Conservation (phyloP, 2,888 invertebrate genomes). For the Diaprepes abbreviatus region DNA sequence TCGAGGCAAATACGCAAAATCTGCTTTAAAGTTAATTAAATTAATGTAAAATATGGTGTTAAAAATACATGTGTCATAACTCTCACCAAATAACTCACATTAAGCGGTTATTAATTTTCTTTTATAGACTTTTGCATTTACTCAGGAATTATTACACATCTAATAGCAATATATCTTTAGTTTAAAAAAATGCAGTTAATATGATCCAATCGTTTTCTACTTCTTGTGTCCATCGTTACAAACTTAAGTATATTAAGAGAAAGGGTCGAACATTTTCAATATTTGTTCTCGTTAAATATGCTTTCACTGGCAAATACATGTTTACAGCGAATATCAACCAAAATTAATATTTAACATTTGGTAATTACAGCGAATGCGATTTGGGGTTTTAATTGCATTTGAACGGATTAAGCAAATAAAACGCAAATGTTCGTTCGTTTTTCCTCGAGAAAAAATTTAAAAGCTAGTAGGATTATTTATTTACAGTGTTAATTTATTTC, state of each 20-base stretch:
- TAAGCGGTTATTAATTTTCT: background rate
- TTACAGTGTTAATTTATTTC: background rate
- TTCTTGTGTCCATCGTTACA: background rate
- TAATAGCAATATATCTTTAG: too few relatives aligned
- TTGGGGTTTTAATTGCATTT: background rate
- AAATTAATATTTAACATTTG: constrained; percentile 14
- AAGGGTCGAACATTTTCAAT: background rate
- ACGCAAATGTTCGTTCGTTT: background rate
- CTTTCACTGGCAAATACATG: background rate
- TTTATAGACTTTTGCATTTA: too few relatives aligned
- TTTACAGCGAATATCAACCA: background rate
- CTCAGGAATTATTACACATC: too few relatives aligned
- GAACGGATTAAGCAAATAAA: background rate
- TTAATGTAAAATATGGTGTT: too few relatives aligned
- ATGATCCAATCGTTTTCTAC: too few relatives aligned
- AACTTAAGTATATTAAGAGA: background rate
- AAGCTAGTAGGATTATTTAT: background rate
- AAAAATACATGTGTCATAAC: too few relatives aligned
- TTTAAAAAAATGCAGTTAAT: too few relatives aligned
- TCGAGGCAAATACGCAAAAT: too few relatives aligned
- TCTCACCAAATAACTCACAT: too few relatives aligned
- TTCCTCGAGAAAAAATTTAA: background rate
- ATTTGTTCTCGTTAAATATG: background rate
- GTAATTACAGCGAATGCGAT: background rate
- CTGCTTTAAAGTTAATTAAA: too few relatives aligned